These are phyloP conservation scores for Dysidea cf. avara DNA, from an alignment of 37 sponge, comb jelly and placozoan species.

Conservation along the genomic window DNA sequence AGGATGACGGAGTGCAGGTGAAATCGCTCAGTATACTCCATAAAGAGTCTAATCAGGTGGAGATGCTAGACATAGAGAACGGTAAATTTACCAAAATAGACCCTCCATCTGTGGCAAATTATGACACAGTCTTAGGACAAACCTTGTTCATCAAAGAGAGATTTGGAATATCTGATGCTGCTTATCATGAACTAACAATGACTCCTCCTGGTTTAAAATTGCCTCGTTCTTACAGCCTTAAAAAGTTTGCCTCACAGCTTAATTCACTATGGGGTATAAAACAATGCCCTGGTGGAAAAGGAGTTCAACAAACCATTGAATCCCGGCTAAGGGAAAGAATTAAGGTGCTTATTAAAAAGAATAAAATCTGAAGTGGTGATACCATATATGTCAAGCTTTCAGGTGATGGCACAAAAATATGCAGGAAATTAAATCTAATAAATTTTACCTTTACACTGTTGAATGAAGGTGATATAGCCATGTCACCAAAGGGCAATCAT, in stretches of 20 bases:
- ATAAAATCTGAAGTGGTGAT: background rate
- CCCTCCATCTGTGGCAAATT: no score
- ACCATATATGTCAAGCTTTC: conserved; percentile 25
- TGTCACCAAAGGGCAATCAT: conserved; percentile 27
- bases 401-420: conserved; percentile 44
- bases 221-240: background rate
- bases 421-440: conserved; percentile 9
- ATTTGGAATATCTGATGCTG: conserved; percentile 3
- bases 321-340: background rate
- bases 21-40: background rate
- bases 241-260: background rate
- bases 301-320: conserved; percentile 4
- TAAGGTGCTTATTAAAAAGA: background rate
- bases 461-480: conserved; percentile 10
- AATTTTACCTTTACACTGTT: conserved; percentile 32
- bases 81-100: no score
- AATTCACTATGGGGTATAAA: background rate
- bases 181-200: conserved; percentile 24
- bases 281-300: background rate
- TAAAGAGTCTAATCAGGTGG: background rate
- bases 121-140: no score
- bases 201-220: background rate
- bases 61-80: background rate
- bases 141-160: conserved; percentile 7
- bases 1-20: background rate